A percentile compares a stretch with the other conserved stretches of the same genome.
These are phyloP conservation scores for Anaspis maculata DNA, from an alignment of 2,888 invertebrate species.

Conservation along the genomic window DNA sequence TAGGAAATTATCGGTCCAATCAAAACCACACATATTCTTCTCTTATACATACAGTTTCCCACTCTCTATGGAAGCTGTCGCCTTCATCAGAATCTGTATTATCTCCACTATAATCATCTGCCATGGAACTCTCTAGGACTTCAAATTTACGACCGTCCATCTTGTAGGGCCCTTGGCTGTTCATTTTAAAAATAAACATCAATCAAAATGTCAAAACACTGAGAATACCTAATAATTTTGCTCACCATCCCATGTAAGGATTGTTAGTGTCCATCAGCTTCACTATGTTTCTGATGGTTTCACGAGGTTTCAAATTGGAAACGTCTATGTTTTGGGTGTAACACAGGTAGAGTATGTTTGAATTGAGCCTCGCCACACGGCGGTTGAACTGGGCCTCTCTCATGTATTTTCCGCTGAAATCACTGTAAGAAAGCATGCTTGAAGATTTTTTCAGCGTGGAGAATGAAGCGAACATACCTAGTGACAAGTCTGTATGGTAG, in stretches of 20 bases:
- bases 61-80: conserved; percentile 68
- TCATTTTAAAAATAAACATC: no score
- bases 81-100: conserved; percentile 59
- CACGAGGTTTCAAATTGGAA: conserved; percentile 54
- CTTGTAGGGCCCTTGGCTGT: conserved; percentile 57
- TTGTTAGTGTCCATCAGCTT: conserved; percentile 57
- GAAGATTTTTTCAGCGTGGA: neutral
- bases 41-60: conserved; percentile 60
- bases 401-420: conserved; percentile 68
- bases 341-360: conserved; percentile 71
- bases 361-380: conserved; percentile 69
- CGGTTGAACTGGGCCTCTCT: conserved; percentile 63
- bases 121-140: conserved; percentile 57
- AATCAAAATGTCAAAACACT: no score
- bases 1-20: conserved; percentile 20
- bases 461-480: conserved; percentile 41
- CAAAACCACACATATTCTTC: neutral
- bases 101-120: conserved; percentile 51
- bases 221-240: conserved; percentile 2
- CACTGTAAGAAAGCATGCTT: conserved; percentile 45
- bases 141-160: conserved; percentile 47
- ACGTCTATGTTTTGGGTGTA: conserved; percentile 66
- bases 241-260: conserved; percentile 65
- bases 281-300: conserved; percentile 65
- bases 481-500: conserved; percentile 68